Evolutionary conservation across 1,140 invertebrate genomes (phyloP), one percentile per base, ranked within the genome.

Genomic region (Choristoneura fumiferana): DNA sequence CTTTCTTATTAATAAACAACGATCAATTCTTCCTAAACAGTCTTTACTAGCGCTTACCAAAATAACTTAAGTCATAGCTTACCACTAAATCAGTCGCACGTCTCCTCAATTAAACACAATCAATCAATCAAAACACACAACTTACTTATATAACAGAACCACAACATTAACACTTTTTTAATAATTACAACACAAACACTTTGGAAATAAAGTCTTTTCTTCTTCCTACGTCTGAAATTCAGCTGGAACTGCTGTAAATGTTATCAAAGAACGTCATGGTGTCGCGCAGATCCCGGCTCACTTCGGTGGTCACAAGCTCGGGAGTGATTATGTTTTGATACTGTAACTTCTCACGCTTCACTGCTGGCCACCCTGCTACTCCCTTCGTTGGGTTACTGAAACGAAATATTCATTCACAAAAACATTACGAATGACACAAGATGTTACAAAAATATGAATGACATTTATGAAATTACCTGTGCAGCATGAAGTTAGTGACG

Each of bases 401-500:
- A 76, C 37, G 8, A 39, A 15, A 40, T 9, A 12, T 29, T 45
- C 49, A 39, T 52, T 52, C 3, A 39, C 40, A 29, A 29, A 29
- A 29, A 29, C 6, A 29, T 29, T 6, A n/a, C n/a, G n/a, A n/a
- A n/a, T n/a, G n/a, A n/a, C n/a, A n/a, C 35, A 37, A 37, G n/a
- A 37, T 4, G 9, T 37, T 29, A 29, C 35, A 4, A 2, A 37
- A 37, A 37, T 9, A 10, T 3, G 3, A 2, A 12, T 3, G 8
- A 37, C 35, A 4, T 9, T 10, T 37, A 29, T 29, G 38, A 38
- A 40, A 78, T 56, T 62, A 84, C 81, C 69, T 63, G 69, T 65
- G 67, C 59, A 54, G 55, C 49, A 81, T 71, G 54, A 78, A 85
- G 49, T 81, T 75, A 40, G 62, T 69, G 8, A 85, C 40, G 14